Evolutionary conservation across 2,888 invertebrate genomes (phyloP), one percentile per base, ranked within the genome.

Genomic region (Melieria crassipennis): DNA sequence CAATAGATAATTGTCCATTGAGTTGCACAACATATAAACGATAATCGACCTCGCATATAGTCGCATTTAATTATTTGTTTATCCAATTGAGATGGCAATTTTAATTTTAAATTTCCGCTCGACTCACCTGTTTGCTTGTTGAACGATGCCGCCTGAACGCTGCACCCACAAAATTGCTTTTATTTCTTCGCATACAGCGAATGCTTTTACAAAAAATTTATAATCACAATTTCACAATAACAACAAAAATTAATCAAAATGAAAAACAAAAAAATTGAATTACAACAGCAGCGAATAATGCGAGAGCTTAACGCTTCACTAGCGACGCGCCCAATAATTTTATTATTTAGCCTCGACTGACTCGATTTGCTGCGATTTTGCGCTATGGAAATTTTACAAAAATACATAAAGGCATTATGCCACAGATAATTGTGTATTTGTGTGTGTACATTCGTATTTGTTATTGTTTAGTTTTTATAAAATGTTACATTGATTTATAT

Each of bases 231-330:
- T 69, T 61, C 48, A 63, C 55, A 62, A 66, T 58, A 47, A 57
- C 45, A 66, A 57, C 57, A 66, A 57, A 16, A 65, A 56, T 56
- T 64, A 42, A 30, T 7, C n/a, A 16, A 52, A 61, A 30, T 10
- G 10, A 64, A 67, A 64, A 78, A 76, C 73, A 75, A 78, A 81
- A 79, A 81, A 80, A 79, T 80, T 78, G 80, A 80, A 82, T 79
- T 81, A 81, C 79, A 81, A 82, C 78, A 80, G 81, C 78, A 79
- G 75, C 77, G 65, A 56, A 82, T 78, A 79, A 71, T 82, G 81
- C 79, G 82, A 83, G 81, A 81, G 79, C 80, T 83, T 82, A 82
- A 83, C 83, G 83, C 84, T 82, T 78, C 81, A 84, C 71, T 80
- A 79, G 79, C 73, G 82, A 79, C 83, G 82, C 81, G 79, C 83